Conservation (phyloP, 23 tunicate species). For the Ascidia mentula region DNA sequence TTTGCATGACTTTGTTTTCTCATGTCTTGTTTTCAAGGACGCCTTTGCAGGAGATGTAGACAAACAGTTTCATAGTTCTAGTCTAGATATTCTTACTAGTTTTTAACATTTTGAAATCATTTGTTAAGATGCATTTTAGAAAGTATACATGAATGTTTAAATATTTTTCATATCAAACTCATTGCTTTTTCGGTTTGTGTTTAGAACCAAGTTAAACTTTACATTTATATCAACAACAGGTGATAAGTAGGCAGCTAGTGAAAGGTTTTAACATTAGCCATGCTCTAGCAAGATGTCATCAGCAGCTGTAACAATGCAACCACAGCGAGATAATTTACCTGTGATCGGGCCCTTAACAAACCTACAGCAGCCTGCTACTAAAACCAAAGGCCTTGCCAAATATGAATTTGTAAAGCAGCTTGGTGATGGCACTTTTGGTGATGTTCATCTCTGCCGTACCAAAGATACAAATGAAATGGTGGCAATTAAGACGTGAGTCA, state of each 20-base stretch:
- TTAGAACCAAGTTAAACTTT: no score
- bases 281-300: conserved; percentile 29
- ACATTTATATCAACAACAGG: no score
- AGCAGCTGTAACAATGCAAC: conserved; percentile 35
- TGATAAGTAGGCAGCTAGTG: no score
- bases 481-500: conserved; percentile 79
- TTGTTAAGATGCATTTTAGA: no score
- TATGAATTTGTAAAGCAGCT: conserved; percentile 61
- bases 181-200: background rate
- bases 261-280: no score
- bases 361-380: background rate
- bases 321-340: background rate
- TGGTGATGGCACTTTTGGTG: conserved; percentile 94
- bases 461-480: conserved; percentile 83
- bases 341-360: background rate
- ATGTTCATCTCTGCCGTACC: conserved; percentile 59
- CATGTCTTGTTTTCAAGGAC: no score
- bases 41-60: no score
- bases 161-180: background rate
- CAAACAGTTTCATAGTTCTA: no score
- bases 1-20: no score
- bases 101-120: no score
- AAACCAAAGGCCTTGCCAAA: conserved; percentile 43
- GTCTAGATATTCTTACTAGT: no score
- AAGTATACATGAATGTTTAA: no score